Percentiles rank a stretch among this genome's conserved stretches.
These are phyloP conservation scores for Cottoperca gobio DNA, from an alignment of 2,797 vertebrate genomes.

Conservation along the genomic window DNA sequence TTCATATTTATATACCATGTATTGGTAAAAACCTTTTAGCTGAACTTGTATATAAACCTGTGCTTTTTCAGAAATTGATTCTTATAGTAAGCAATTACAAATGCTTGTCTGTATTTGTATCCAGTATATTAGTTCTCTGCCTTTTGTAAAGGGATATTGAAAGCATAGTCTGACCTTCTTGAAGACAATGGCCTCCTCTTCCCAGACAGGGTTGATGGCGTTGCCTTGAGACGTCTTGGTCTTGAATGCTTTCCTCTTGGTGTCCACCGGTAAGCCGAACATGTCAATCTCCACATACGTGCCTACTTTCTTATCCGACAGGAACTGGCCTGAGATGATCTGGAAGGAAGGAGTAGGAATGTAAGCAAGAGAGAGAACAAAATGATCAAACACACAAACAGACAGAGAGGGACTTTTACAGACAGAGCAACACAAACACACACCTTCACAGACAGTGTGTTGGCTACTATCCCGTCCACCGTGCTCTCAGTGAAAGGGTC, in stretches of 20 bases:
- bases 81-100: no score
- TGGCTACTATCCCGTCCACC: conserved; percentile 97
- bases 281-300: conserved; percentile 98
- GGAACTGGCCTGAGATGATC: conserved; percentile 98
- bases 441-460: conserved; percentile 98
- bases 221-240: conserved; percentile 97
- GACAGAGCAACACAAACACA: conserved; percentile 6
- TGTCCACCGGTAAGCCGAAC: conserved; percentile 97
- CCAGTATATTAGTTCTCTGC: background rate
- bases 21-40: no score
- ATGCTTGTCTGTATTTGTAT: background rate
- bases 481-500: conserved; percentile 97
- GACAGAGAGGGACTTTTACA: background rate
- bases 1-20: no score
- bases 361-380: background rate
- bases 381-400: background rate
- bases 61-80: no score
- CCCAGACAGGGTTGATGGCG: conserved; percentile 97
- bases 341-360: conserved; percentile 50
- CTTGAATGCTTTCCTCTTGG: conserved; percentile 95
- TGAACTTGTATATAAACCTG: no score
- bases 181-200: conserved; percentile 96
- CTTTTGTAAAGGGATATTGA: background rate
- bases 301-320: conserved; percentile 97
- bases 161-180: conserved; percentile 88